These are phyloP conservation scores for Chaetodon trifasciatus DNA, from an alignment of 2,797 vertebrate species.

Conservation along the genomic window DNA sequence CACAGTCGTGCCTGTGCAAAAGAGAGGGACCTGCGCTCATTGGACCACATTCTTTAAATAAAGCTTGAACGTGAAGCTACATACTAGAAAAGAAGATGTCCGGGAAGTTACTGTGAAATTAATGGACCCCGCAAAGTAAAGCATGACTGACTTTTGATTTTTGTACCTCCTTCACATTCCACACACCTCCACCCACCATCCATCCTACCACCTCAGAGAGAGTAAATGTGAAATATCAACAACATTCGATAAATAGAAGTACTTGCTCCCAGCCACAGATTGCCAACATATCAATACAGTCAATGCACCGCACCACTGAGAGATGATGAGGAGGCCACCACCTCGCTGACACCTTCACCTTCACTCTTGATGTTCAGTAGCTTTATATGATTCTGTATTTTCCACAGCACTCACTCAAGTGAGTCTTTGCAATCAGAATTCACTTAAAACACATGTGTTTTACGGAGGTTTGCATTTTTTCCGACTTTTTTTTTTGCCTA, in stretches of 20 bases:
- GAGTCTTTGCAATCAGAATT: background rate
- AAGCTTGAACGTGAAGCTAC: background rate
- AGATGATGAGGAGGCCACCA: background rate
- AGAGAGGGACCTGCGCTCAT: background rate
- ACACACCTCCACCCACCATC: background rate
- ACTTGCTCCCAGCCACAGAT: background rate
- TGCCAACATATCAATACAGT: background rate
- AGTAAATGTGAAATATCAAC: background rate
- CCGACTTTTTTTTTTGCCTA: background rate
- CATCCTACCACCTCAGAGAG: background rate
- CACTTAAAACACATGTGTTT: background rate
- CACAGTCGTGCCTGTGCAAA: background rate
- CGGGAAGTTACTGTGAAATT: background rate
- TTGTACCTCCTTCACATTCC: background rate
- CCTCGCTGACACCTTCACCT: background rate
- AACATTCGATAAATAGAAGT: background rate
- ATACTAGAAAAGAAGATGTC: background rate
- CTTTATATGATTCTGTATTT: background rate
- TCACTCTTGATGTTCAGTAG: background rate
- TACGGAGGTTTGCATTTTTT: background rate
- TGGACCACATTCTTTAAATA: background rate
- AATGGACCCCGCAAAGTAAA: background rate
- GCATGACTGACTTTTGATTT: background rate
- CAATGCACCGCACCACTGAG: background rate
- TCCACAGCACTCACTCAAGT: background rate